phyloP scores from a whole-genome alignment of 2,888 invertebrate genomes.

The Drosophila diplacantha region DNA sequence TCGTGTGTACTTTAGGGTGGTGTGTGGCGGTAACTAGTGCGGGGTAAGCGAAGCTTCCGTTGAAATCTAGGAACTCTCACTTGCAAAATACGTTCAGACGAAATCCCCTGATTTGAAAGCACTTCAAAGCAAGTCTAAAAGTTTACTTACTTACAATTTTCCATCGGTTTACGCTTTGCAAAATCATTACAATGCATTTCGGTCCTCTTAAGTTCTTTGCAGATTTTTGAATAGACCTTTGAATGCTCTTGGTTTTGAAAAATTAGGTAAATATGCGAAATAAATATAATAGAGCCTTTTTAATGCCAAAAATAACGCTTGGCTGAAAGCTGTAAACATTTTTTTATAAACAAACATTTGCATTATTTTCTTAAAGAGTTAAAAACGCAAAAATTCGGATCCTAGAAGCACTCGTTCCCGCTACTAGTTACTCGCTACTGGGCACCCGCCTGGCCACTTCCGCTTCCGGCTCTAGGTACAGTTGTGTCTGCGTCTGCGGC shows the following conservation, averaged over 20 bases:
- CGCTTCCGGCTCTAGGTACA: slow-evolving; percentile 26
- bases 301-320: neutral
- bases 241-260: neutral
- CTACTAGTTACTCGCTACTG: neutral
- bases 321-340: neutral
- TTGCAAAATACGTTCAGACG: neutral
- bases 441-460: slow-evolving; percentile 3
- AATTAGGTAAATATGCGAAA: neutral
- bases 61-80: neutral
- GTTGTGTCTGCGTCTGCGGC: slow-evolving; percentile 44
- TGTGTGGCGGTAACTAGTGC: neutral
- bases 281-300: neutral
- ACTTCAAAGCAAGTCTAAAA: neutral
- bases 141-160: neutral
- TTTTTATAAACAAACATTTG: too few relatives aligned
- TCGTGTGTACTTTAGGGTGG: neutral
- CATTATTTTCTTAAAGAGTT: neutral
- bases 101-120: neutral
- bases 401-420: neutral
- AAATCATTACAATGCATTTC: neutral
- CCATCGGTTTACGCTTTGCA: too few relatives aligned
- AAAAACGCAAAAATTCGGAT: neutral
- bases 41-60: neutral
- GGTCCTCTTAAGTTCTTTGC: neutral
- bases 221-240: neutral